These are phyloP conservation scores for Hyperoplus lanceolatus DNA, from an alignment of 2,797 vertebrate species.

Conservation along the genomic window DNA sequence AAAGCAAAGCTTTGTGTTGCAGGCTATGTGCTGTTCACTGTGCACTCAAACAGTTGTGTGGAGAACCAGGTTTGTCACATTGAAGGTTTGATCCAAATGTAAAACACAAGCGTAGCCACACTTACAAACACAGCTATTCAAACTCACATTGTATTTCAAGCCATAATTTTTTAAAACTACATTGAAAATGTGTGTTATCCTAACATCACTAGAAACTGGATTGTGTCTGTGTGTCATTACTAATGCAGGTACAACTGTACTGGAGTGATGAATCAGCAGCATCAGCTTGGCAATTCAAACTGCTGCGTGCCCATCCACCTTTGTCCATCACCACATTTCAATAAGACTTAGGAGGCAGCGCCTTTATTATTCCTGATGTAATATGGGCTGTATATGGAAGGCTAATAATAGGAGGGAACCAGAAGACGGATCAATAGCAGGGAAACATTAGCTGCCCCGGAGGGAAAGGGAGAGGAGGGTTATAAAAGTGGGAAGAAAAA, in stretches of 20 bases:
- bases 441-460: slow-evolving; percentile 77
- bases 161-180: background rate
- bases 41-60: background rate
- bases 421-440: slow-evolving; percentile 79
- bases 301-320: slow-evolving; percentile 14
- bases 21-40: background rate
- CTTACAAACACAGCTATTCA: background rate
- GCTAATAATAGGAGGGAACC: slow-evolving; percentile 79
- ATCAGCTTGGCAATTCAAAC: background rate
- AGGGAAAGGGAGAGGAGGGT: slow-evolving; percentile 53
- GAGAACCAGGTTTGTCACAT: background rate
- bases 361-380: slow-evolving; percentile 60
- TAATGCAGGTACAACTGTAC: background rate
- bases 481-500: slow-evolving; percentile 34
- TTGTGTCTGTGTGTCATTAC: background rate
- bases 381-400: slow-evolving; percentile 53
- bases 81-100: background rate
- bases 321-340: slow-evolving; percentile 25
- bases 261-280: slow-evolving; percentile 17
- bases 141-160: background rate
- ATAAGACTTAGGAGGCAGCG: slow-evolving; percentile 20
- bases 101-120: background rate
- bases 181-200: background rate
- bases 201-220: background rate
- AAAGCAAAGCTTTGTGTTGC: slow-evolving; percentile 15